Conservation (phyloP, 2,797 vertebrate genomes). For the Nyctalus aviator region DNA sequence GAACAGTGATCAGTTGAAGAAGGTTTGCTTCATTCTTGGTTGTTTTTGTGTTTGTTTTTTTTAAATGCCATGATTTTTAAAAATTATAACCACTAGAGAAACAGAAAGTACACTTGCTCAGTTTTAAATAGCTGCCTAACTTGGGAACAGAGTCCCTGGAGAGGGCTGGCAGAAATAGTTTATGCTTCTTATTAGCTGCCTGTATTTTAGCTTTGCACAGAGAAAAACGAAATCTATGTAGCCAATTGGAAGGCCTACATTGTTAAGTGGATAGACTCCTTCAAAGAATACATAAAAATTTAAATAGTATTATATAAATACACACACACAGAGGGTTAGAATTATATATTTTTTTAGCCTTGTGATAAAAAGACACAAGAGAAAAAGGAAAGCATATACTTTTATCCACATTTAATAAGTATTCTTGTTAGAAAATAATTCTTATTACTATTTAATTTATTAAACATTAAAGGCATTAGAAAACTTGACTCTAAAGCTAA, state of each 20-base stretch:
- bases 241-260: neutral
- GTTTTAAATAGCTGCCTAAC: constrained; percentile 71
- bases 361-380: neutral
- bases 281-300: constrained; percentile 31
- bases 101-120: constrained; percentile 59
- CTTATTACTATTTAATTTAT: neutral
- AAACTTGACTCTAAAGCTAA: constrained; percentile 22
- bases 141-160: constrained; percentile 68
- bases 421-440: neutral
- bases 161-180: constrained; percentile 68
- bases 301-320: neutral
- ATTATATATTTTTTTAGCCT: constrained; percentile 45
- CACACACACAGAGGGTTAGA: neutral
- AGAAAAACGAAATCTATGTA: constrained; percentile 61
- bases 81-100: constrained; percentile 63
- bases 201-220: constrained; percentile 64
- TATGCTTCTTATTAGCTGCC: constrained; percentile 59
- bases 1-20: neutral
- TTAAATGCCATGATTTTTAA: constrained; percentile 16
- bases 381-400: neutral
- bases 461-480: neutral
- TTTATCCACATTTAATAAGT: neutral
- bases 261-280: constrained; percentile 17
- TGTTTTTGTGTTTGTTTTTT: neutral
- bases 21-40: neutral